These are phyloP conservation scores for Takifugu bimaculatus DNA, from an alignment of 2,113 vertebrate species.

Conservation along the genomic window DNA sequence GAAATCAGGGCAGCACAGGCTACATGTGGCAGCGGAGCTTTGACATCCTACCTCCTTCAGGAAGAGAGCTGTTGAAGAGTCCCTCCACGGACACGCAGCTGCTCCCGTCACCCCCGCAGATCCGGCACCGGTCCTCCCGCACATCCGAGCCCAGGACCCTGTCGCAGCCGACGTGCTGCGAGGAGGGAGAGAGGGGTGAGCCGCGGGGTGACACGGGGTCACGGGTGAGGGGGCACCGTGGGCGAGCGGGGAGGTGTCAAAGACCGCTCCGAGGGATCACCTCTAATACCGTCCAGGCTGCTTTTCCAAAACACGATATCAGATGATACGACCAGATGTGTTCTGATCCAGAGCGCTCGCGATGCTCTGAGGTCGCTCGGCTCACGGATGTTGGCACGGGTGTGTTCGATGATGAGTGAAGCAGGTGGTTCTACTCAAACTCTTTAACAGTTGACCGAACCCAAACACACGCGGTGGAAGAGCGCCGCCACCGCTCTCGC, in stretches of 20 bases:
- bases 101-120: conserved; percentile 91
- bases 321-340: conserved; percentile 65
- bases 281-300: conserved; percentile 62
- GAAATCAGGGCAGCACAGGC: conserved; percentile 6
- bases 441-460: conserved; percentile 47
- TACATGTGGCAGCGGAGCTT: rapidly evolving
- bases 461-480: conserved; percentile 50
- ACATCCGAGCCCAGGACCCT: conserved; percentile 88
- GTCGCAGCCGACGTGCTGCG: conserved; percentile 94
- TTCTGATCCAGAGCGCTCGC: conserved; percentile 61
- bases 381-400: conserved; percentile 60
- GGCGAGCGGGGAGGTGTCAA: conserved; percentile 55
- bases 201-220: conserved; percentile 29
- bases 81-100: conserved; percentile 89
- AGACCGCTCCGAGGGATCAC: conserved; percentile 51
- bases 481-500: conserved; percentile 21
- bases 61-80: conserved; percentile 84
- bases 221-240: conserved; percentile 48
- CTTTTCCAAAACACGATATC: conserved; percentile 59
- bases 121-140: conserved; percentile 90
- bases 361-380: conserved; percentile 58
- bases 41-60: conserved; percentile 83
- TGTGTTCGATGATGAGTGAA: conserved; percentile 61
- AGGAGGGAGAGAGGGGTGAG: conserved; percentile 37
- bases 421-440: conserved; percentile 63